Evolutionary conservation across 2,113 vertebrate species (phyloP), one percentile per base, ranked within the genome.

Genomic region (Corvus hawaiiensis): DNA sequence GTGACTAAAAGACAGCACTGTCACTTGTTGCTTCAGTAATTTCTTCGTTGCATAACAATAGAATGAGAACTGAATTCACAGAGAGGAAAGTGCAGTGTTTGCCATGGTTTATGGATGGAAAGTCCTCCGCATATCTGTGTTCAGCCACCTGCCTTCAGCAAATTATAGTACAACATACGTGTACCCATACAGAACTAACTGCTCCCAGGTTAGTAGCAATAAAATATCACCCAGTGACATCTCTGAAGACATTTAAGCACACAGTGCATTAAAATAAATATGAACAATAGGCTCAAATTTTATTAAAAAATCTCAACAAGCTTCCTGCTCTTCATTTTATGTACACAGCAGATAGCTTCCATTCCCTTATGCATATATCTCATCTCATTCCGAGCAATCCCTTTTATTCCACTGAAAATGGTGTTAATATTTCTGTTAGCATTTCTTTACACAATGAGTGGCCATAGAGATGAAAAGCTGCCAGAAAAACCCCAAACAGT

Each of bases 121-220:
- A 48, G 44, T 37, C 41, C 67, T 66, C 43, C 0, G 0, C 21
- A 0, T 61, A 37, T 5, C 58, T 27, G 8, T n/a, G 55, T 78
- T 87, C 89, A 90, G 58, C 71, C 78, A 84, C 69, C 71, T 82
- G 76, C 75, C 49, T 73, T 88, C 78, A 82, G 49, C 41, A 87
- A 71, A 72, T 44, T 68, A 54, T 7, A 86, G 68, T 18, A 41
- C 51, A 41, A 67, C 17, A 20, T 16, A 39, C 1, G 1, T 41
- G 58, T 64, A 35, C 4, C 41, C 79, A 79, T 21, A 85, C 14
- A 76, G 66, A 89, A 64, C 71, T 66, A 84, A 59, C 62, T 77
- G 63, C 6, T 23, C 51, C 68, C 84, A 77, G 61, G 54, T 76
- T 48, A 82, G 68, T 1, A 61, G 61, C 83, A 62, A 51, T 48